A percentile compares a stretch with the other conserved stretches of the same genome.
Evolutionary conservation across 2,113 vertebrate genomes (phyloP).

Genomic region (Mus spicilegus): DNA sequence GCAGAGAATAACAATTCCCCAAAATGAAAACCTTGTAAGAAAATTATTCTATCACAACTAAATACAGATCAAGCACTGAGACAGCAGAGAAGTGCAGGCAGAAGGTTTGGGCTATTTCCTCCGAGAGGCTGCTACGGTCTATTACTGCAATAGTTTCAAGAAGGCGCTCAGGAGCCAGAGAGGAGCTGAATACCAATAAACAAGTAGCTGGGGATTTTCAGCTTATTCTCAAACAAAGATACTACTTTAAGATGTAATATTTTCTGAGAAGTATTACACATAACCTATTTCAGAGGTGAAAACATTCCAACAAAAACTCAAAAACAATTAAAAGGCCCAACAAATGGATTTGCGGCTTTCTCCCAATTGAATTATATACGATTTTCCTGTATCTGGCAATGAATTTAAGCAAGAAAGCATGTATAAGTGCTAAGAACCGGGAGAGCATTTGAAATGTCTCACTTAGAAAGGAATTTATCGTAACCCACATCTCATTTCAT

Average conservation of each 20-base stretch:
- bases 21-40: neutral
- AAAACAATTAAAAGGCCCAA: conserved; percentile 56
- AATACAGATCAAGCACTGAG: neutral
- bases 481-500: conserved; percentile 34
- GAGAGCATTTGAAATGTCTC: conserved; percentile 26
- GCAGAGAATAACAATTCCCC: neutral
- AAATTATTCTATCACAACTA: neutral
- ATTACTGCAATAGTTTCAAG: neutral
- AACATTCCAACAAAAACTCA: conserved; percentile 51
- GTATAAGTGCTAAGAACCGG: conserved; percentile 43
- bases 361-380: conserved; percentile 28
- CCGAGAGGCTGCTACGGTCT: neutral
- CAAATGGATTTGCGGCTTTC: conserved; percentile 34
- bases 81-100: neutral
- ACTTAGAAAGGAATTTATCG: conserved; percentile 22
- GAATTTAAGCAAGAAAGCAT: conserved; percentile 47
- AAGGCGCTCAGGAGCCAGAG: neutral
- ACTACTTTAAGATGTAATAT: neutral
- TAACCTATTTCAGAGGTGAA: conserved; percentile 11
- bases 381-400: neutral
- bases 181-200: neutral
- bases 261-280: neutral
- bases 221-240: conserved; percentile 25
- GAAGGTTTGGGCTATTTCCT: neutral
- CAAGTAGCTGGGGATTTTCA: neutral